Evolutionary conservation across 2,888 invertebrate species (phyloP), one percentile per base, ranked within the genome.

Genomic region (Panopea generosa): DNA sequence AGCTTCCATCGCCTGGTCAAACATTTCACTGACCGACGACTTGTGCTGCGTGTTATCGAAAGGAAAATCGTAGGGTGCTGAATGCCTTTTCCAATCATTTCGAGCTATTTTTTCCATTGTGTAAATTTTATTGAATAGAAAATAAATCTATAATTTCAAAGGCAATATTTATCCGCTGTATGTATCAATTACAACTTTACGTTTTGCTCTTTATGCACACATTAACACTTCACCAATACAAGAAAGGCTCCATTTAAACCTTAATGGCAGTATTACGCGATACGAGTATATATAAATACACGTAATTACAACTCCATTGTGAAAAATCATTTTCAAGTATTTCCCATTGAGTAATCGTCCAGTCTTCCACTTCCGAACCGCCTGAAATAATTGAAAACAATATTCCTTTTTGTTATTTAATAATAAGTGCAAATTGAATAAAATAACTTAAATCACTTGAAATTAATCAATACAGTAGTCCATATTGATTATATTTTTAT

Each of bases 11-110:
- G 73, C 76, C 50, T 76, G 73, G 55, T 76, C 76, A 27, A 67
- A 67, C 22, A 76, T 61, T 29, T 76, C 73, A 57, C 61, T 69
- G 16, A 80, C 59, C 14, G 76, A 57, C 1, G 55, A 59, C 33
- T 29, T 61, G 33, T 67, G 62, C 29, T 63, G 56, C 16, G 66
- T 27, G 22, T 38, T 20, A 24, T 79, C 79, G 52, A 52, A 66
- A 4, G 65, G 49, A 33, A 72, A 60, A 47, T 81, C 81, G 45
- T 81, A 77, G 0, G 81, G 81, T 22, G 74, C 75, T 18, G 81
- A 81, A 49, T 75, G 81, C 26, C 81, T 22, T 53, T 81, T 81
- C 81, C 81, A 81, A 72, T 81, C 81, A 65, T 50, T 47, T 27
- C 81, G 81, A 3, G 68, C 71, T 52, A 77, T 68, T 70, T 73